Conservation (phyloP, 2,888 invertebrate species). For the Ophion ellenae region DNA sequence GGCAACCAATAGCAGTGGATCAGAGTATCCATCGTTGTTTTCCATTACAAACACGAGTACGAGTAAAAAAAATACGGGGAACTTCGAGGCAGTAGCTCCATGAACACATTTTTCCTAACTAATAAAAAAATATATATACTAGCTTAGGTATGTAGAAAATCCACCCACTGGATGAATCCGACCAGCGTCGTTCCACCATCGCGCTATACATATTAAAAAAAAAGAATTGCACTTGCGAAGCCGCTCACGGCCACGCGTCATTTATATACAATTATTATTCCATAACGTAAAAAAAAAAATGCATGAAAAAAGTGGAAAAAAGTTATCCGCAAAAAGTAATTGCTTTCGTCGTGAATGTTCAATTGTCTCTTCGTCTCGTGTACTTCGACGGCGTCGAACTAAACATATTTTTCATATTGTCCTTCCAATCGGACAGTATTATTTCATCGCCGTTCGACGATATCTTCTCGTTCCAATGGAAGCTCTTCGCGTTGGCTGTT, state of each 20-base stretch:
- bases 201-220: background rate
- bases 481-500: conserved; percentile 69
- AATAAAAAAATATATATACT: background rate
- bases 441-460: conserved; percentile 72
- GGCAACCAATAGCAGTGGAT: background rate
- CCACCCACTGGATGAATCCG: conserved; percentile 13
- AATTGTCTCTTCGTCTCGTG: conserved; percentile 67
- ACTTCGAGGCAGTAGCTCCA: background rate
- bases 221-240: conserved; percentile 59
- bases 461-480: conserved; percentile 73
- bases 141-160: conserved; percentile 25
- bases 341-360: background rate
- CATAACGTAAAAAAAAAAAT: background rate
- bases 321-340: background rate
- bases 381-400: conserved; percentile 81
- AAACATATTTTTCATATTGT: conserved; percentile 76
- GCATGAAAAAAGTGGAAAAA: background rate
- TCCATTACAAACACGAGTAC: background rate
- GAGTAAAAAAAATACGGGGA: background rate
- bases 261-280: conserved; percentile 30
- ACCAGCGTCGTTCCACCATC: conserved; percentile 3
- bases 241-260: conserved; percentile 44
- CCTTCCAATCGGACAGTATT: conserved; percentile 76
- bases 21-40: background rate
- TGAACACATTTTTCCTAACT: conserved; percentile 15